Evolutionary conservation across 2,113 vertebrate genomes (phyloP), one percentile per base, ranked within the genome.

Genomic region (Oxyruncus cristatus): DNA sequence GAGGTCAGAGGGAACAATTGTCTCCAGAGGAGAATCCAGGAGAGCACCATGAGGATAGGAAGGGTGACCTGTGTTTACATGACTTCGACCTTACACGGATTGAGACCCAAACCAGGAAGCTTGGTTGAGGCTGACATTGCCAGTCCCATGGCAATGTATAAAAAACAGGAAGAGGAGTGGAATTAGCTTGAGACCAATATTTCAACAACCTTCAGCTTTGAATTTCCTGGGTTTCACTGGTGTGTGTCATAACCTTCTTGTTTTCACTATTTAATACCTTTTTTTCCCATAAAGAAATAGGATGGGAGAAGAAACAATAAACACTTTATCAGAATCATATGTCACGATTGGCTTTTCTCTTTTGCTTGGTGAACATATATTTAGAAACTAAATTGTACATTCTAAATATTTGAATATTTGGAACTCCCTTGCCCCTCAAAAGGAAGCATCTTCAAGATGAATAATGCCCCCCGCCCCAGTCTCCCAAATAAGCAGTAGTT

Each of bases 141-240:
- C 62, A 59, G 30, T 74, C 46, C 32, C 32, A 7, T 50, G 46
- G 22, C 41, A 27, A 41, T 24, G 8, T 73, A 23, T 27, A n/a
- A 83, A 92, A 85, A 72, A 85, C 79, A 94, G 87, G 84, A 96
- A 95, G 53, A 88, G 62, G 41, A 49, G 33, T 50, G 50, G 71
- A 74, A 61, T 89, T 85, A 58, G 35, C 89, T 56, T 52, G 67
- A 74, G 74, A 68, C 61, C 76, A 28, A 70, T 94, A 82, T 56
- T 89, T 96, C 94, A 91, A 49, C 17, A 85, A 50, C 37, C 12
- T 17, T 85, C 75, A 93, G 66, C 79, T 89, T 66, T 63, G 66
- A 79, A 73, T 89, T 96, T 96, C 89, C 81, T 93, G 89, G 58
- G 74, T 93, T 93, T 92, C 78, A 26, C 12, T 56, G 56, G 6